Evolutionary conservation across 2,888 invertebrate species (phyloP).

Genomic region (Pteria penguin): DNA sequence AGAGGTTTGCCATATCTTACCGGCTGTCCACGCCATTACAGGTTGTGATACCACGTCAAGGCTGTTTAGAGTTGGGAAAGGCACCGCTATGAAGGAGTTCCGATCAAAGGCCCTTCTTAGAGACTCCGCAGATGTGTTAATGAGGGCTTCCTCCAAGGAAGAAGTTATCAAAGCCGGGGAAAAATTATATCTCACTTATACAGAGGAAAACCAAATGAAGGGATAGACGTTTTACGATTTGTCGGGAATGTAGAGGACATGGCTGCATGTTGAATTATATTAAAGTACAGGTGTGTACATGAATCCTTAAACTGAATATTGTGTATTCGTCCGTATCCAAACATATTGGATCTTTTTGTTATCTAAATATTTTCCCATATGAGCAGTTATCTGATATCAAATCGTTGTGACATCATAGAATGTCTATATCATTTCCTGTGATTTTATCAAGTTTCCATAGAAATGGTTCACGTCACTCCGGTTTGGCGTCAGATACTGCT

Average conservation of each 20-base stretch:
- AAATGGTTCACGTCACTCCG: no score
- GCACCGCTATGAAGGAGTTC: background rate
- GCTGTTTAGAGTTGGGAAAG: background rate
- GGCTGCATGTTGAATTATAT: background rate
- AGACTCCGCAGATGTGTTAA: background rate
- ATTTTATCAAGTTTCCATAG: no score
- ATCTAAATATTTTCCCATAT: no score
- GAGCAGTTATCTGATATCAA: no score
- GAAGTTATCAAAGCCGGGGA: background rate
- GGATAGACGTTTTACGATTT: background rate
- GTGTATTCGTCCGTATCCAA: background rate
- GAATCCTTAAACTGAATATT: background rate
- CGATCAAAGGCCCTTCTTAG: background rate
- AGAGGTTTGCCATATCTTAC: background rate
- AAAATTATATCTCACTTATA: background rate
- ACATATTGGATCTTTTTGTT: no score
- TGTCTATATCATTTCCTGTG: no score
- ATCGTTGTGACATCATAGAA: background rate
- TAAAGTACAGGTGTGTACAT: background rate
- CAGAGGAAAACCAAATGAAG: background rate
- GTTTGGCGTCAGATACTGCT: no score
- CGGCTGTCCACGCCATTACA: background rate
- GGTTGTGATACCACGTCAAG: slow-evolving; percentile 6
- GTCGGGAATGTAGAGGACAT: background rate
- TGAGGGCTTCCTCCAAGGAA: background rate